Evolutionary conservation across 1,140 invertebrate genomes (phyloP).

Genomic region (Heliconius eleuchia): DNA sequence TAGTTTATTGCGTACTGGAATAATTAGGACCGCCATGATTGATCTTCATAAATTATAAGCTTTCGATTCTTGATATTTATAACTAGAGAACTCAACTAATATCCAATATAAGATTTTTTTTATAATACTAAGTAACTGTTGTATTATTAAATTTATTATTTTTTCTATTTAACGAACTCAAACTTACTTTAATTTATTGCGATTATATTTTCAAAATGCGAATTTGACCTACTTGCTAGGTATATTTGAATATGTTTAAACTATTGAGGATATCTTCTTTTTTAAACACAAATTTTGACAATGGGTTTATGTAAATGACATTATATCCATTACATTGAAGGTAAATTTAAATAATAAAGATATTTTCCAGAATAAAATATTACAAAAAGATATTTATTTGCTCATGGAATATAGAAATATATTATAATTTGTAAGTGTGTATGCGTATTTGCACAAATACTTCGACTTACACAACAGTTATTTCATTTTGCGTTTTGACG

Average conservation of each 20-base stretch:
- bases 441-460: neutral
- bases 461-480: neutral
- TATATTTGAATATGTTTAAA: neutral
- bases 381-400: neutral
- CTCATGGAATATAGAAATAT: neutral
- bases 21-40: neutral
- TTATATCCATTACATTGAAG: neutral
- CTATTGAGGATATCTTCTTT: neutral
- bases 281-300: neutral
- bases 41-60: no score
- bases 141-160: neutral
- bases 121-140: neutral
- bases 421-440: neutral
- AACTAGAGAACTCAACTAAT: neutral
- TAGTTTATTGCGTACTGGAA: neutral
- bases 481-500: conserved; percentile 11
- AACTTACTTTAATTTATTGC: neutral
- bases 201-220: conserved; percentile 1
- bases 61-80: no score
- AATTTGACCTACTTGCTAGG: neutral
- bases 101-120: neutral
- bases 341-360: neutral
- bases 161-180: neutral
- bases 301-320: no score
- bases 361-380: neutral